Percentiles rank a stretch among this genome's conserved stretches.
Conservation (phyloP, 2,113 vertebrate genomes). For the Zosterops borbonicus region DNA sequence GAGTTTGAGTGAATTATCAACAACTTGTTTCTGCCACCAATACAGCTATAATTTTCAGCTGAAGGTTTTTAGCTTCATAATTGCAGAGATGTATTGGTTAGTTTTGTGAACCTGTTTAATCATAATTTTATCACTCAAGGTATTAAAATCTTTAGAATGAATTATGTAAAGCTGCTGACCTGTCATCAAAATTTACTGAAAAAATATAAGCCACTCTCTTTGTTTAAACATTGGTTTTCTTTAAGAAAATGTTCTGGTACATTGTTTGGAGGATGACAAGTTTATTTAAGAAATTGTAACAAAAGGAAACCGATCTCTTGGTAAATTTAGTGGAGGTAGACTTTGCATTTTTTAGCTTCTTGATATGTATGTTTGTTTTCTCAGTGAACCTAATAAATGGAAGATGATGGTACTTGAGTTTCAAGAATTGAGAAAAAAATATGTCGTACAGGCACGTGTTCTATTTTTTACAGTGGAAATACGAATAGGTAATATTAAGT, state of each 20-base stretch:
- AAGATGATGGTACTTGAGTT: not conserved
- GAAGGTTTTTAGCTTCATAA: not conserved
- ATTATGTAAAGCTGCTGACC: not conserved
- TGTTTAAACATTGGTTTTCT: not conserved
- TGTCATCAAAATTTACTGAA: not conserved
- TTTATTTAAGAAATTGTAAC: not conserved
- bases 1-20: not conserved
- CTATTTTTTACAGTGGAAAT: not conserved
- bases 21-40: not conserved
- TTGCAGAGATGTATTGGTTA: not conserved
- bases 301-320: not conserved
- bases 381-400: not conserved
- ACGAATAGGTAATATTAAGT: not conserved
- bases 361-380: not conserved
- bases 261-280: not conserved
- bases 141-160: not conserved
- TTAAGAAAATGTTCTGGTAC: not conserved
- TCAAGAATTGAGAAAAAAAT: not conserved
- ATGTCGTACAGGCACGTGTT: not conserved
- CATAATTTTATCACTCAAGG: not conserved
- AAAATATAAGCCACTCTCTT: not conserved
- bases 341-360: not conserved
- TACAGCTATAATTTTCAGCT: not conserved
- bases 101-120: not conserved
- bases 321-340: not conserved